A percentile compares a stretch with the other conserved stretches of the same genome.
These are phyloP conservation scores for Sceloporus tristichus DNA, from an alignment of 2,113 vertebrate genomes.

Conservation along the genomic window DNA sequence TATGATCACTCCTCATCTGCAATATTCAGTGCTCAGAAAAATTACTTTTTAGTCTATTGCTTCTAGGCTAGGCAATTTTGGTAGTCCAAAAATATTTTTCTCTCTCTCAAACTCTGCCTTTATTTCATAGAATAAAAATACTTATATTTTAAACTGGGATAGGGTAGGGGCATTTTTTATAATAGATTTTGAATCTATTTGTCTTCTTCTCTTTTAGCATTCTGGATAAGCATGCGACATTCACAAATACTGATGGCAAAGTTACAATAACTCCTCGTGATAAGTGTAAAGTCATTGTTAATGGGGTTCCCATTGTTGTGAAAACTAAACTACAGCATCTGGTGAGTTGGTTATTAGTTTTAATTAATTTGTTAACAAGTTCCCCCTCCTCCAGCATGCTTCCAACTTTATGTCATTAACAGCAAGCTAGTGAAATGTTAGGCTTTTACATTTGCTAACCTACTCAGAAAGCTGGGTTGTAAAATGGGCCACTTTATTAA, in stretches of 20 bases:
- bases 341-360: constrained; percentile 70
- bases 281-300: constrained; percentile 85
- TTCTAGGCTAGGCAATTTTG: no score
- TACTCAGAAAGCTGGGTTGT: not conserved
- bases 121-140: no score
- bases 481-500: no score
- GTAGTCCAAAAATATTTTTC: no score
- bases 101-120: no score
- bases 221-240: constrained; percentile 85
- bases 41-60: no score
- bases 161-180: not conserved
- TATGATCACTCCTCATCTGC: not conserved
- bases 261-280: constrained; percentile 78
- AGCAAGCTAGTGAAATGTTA: not conserved
- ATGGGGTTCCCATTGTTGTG: constrained; percentile 76
- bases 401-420: not conserved
- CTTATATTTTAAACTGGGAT: no score
- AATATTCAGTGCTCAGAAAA: no score
- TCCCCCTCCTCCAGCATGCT: not conserved
- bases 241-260: constrained; percentile 79
- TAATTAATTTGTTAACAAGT: not conserved
- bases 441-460: not conserved
- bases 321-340: constrained; percentile 84
- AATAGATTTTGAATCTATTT: not conserved
- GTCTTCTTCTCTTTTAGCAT: constrained; percentile 76